A percentile compares a stretch with the other conserved stretches of the same genome.
Evolutionary conservation across 1,140 invertebrate genomes (phyloP).

Genomic region (Drosophila kepulauana): DNA sequence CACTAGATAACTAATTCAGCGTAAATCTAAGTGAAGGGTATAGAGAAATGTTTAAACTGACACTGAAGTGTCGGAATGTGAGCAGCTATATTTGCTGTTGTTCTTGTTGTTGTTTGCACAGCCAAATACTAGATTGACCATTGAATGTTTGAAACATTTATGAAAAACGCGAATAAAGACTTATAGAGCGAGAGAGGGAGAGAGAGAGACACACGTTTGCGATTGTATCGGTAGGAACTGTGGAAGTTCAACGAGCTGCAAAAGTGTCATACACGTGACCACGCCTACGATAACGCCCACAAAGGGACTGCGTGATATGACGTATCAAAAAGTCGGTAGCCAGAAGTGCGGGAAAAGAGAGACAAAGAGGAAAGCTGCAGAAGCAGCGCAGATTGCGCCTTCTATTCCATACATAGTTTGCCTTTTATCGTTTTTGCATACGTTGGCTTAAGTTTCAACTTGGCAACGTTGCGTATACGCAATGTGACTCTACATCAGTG

Average conservation of each 20-base stretch:
- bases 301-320: slow-evolving; percentile 5
- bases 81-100: slow-evolving; percentile 10
- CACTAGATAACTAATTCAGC: too few species aligned
- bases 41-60: slow-evolving; percentile 6
- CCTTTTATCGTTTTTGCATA: slow-evolving; percentile 45
- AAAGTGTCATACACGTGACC: slow-evolving; percentile 36
- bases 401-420: slow-evolving; percentile 18
- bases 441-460: slow-evolving; percentile 46
- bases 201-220: slow-evolving; percentile 7
- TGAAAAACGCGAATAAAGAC: slow-evolving; percentile 28
- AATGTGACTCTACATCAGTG: slow-evolving; percentile 14
- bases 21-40: not conserved
- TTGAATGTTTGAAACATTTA: slow-evolving; percentile 51
- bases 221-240: slow-evolving; percentile 37
- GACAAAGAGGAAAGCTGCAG: not conserved
- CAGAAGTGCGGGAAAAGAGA: not conserved
- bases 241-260: slow-evolving; percentile 44
- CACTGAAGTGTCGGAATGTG: slow-evolving; percentile 27
- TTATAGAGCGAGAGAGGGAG: slow-evolving; percentile 2
- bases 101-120: slow-evolving; percentile 10
- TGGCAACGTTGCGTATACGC: slow-evolving; percentile 45
- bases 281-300: slow-evolving; percentile 27
- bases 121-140: slow-evolving; percentile 49
- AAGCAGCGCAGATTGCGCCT: slow-evolving; percentile 23
- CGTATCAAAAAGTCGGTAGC: not conserved